These are phyloP conservation scores for Drosophila melanica DNA, from an alignment of 1,140 invertebrate species.

Conservation along the genomic window DNA sequence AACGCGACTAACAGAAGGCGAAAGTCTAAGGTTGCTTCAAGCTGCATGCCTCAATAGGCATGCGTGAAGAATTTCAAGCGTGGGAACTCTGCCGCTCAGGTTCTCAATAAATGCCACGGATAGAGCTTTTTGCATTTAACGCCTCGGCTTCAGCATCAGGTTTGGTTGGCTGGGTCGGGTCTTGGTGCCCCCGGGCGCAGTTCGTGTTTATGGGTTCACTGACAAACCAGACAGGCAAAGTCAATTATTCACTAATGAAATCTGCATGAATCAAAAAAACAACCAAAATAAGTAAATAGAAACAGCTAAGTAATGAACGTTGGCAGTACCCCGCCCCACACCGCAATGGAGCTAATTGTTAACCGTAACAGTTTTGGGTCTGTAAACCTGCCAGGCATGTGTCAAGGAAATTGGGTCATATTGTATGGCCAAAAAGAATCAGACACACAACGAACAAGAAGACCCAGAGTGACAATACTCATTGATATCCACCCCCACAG, in stretches of 20 bases:
- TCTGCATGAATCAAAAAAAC: constrained; percentile 50
- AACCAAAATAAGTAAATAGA: constrained; percentile 20
- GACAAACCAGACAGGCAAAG: constrained; percentile 75
- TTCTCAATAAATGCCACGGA: constrained; percentile 55
- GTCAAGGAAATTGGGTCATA: constrained; percentile 80
- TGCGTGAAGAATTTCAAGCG: constrained; percentile 73
- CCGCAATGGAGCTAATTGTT: constrained; percentile 69
- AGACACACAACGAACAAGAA: constrained; percentile 30
- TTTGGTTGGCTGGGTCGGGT: constrained; percentile 35
- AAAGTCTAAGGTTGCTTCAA: constrained; percentile 47
- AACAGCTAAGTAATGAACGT: constrained; percentile 57
- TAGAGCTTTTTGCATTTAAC: constrained; percentile 50
- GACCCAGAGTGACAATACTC: constrained; percentile 53
- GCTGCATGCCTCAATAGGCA: constrained; percentile 37
- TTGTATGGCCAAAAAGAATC: constrained; percentile 55
- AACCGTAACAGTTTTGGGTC: constrained; percentile 78
- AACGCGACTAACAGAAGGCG: constrained; percentile 44
- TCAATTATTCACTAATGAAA: constrained; percentile 81
- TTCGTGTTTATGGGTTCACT: constrained; percentile 69
- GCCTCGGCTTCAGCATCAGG: constrained; percentile 22
- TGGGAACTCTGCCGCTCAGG: constrained; percentile 55
- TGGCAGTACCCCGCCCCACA: constrained; percentile 43
- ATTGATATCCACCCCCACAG: constrained; percentile 66
- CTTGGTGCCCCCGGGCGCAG: constrained; percentile 55
- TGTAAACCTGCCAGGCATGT: constrained; percentile 80